Base-by-base conservation (phyloP, 1,140 invertebrate species). In the Leucophenga varia region DNA sequence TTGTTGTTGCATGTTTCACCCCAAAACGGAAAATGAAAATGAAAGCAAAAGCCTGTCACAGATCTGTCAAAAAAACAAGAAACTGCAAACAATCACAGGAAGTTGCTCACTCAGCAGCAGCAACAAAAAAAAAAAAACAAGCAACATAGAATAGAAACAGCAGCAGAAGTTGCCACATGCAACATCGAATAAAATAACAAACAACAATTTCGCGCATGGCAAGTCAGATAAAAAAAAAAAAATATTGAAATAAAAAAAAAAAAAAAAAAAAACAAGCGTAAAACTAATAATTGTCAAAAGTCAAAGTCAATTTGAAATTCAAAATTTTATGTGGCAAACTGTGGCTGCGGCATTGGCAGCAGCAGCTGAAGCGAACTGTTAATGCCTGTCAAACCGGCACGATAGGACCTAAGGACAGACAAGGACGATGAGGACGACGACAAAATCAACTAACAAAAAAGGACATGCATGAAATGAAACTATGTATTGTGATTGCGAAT, bases 241-340 rank as follows among this genome's bases (percentile, higher is more conserved):
- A 17, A 12, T 49, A 47, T 49, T 47, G 57, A 14, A 34, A 34
- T 8, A 34, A 34, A 34, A 34, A 9, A 34, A 34, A 25, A 25
- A 25, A 25, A 25, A 25, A 25, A 34, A 34, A 14, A 51, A 47
- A 65, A 61, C 58, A 61, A 58, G 56, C 64, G 64, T 67, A 64
- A 53, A 67, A 67, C 59, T 67, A 67, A 67, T 67, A 67, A 67
- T 67, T 67, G 64, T 67, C 59, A 67, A 50, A 54, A 67, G 59
- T 68, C 59, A 59, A 57, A 67, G 55, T 61, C 56, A 61, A 67
- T 61, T 67, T 53, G 12, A 43, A 40, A 45, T 60, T 54, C 41
- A 37, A 47, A 38, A 47, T 38, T 25, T 25, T 10, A 17, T 48
- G n/a, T n/a, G n/a, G n/a, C n/a, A n/a, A n/a, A n/a, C n/a, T n/a